Percentiles rank a stretch among this genome's conserved stretches.
Evolutionary conservation across 2,888 invertebrate species (phyloP).

Genomic region (Bombyx huttoni): DNA sequence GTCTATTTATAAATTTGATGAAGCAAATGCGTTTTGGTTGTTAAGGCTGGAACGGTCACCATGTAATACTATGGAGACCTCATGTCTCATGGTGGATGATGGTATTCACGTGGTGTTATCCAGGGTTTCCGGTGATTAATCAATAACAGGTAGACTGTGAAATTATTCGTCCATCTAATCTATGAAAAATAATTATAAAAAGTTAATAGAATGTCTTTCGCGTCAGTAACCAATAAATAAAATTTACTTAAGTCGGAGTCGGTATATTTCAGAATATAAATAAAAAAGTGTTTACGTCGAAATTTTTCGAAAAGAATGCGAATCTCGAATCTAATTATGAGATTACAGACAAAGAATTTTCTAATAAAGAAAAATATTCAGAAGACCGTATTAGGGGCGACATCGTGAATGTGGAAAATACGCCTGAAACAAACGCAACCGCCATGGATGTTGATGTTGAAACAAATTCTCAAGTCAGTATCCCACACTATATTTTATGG

Average conservation of each 20-base stretch:
- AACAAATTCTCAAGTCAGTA: not conserved
- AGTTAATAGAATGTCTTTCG: too few relatives aligned
- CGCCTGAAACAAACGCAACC: not conserved
- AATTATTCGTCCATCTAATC: too few relatives aligned
- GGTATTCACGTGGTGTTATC: too few relatives aligned
- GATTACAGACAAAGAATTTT: not conserved
- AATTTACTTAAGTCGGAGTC: not conserved
- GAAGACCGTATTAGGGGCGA: not conserved
- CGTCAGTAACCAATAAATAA: not conserved
- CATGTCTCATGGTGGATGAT: too few relatives aligned
- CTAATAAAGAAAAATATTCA: not conserved
- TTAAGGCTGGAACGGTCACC: too few relatives aligned
- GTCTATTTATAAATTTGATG: too few relatives aligned
- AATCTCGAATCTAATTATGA: conserved; percentile 4
- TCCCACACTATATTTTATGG: not conserved
- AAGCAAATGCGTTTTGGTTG: too few relatives aligned
- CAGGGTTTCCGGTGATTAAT: too few relatives aligned
- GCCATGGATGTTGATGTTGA: not conserved
- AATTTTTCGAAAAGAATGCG: conserved; percentile 31
- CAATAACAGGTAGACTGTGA: too few relatives aligned
- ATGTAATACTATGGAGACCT: too few relatives aligned
- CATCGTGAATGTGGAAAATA: conserved; percentile 1
- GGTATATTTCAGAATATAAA: conserved; percentile 23
- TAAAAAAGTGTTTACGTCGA: conserved; percentile 32
- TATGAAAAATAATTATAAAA: too few relatives aligned